Evolutionary conservation across 2,113 vertebrate genomes (phyloP), one percentile per base, ranked within the genome.

Genomic region (Dipodomys stephensi): DNA sequence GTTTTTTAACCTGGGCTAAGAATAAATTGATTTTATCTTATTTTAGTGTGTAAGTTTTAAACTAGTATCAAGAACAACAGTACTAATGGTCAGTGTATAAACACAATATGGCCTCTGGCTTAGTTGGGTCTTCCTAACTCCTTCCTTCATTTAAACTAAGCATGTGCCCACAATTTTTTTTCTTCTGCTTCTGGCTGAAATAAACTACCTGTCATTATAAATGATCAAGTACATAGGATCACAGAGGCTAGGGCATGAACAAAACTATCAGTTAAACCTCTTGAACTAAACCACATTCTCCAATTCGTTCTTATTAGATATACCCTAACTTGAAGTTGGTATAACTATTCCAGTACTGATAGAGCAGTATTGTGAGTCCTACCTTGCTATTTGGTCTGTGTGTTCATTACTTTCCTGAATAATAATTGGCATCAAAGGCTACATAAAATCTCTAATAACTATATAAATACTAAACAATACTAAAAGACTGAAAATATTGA

Each of bases 221-320:
- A 44, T 49, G 25, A n/a, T 85, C 84, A 85, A 78, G 69, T 78
- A 91, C 60, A 88, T 27, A 49, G 15, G 25, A 83, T 90, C 67
- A 93, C 15, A 87, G 57, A 74, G 60, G 87, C 8, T 46, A 8
- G 32, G 46, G 4, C 57, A 88, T 67, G 65, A 83, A 46, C 12
- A 84, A 94, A 88, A 81, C 19, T 53, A 92, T 57, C 81, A 65
- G 35, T 91, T 82, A 95, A 81, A 92, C 7, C 30, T 87, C 22
- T 6, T 82, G 15, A n/a, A 49, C 89, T 84, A 94, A 94, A 46
- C 81, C 18, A 88, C 53, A 7, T 68, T n/a, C 39, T 30, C 60
- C 81, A 91, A 3, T 91, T 57, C 94, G 67, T 20, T 80, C 67
- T 76, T 72, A 86, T 25, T 28, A 86, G 30, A 16, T 91, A 94